Conservation (phyloP, 2,797 vertebrate genomes). For the Xenopus petersii region DNA sequence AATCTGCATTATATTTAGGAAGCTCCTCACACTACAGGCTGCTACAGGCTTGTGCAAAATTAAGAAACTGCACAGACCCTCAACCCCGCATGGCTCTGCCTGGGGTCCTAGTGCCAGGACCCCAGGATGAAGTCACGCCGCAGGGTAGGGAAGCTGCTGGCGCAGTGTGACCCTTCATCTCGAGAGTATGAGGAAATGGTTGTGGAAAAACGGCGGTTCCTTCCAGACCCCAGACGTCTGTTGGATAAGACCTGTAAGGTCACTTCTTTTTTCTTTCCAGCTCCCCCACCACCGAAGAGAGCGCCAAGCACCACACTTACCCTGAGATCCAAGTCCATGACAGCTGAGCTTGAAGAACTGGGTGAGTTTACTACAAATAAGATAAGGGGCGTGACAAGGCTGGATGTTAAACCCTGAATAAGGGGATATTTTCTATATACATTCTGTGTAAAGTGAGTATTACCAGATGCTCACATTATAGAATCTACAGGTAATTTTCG, state of each 20-base stretch:
- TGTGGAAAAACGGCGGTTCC: slow-evolving; percentile 83
- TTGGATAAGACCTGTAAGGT: slow-evolving; percentile 82
- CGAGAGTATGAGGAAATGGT: slow-evolving; percentile 82
- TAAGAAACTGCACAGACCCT: slow-evolving; percentile 10
- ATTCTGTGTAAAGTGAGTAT: too few relatives aligned
- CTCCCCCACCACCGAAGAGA: slow-evolving; percentile 93
- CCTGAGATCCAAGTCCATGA: slow-evolving; percentile 97
- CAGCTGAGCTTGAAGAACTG: slow-evolving; percentile 92
- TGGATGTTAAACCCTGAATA: background rate
- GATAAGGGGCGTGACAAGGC: background rate
- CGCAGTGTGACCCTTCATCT: slow-evolving; percentile 77
- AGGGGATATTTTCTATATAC: too few relatives aligned
- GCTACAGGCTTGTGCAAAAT: background rate
- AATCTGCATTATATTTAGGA: slow-evolving; percentile 15
- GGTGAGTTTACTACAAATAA: slow-evolving; percentile 69
- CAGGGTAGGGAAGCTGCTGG: slow-evolving; percentile 81
- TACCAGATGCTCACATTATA: too few relatives aligned
- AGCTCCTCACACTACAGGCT: background rate
- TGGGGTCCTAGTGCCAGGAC: slow-evolving; percentile 25
- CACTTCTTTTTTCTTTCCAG: slow-evolving; percentile 94
- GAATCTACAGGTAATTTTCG: too few relatives aligned
- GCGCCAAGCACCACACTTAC: slow-evolving; percentile 96
- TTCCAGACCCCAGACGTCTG: slow-evolving; percentile 76
- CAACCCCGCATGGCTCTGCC: slow-evolving; percentile 29
- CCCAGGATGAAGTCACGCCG: slow-evolving; percentile 83